Base-by-base conservation (phyloP, 2,888 invertebrate species). In the Pemphredon lugubris region DNA sequence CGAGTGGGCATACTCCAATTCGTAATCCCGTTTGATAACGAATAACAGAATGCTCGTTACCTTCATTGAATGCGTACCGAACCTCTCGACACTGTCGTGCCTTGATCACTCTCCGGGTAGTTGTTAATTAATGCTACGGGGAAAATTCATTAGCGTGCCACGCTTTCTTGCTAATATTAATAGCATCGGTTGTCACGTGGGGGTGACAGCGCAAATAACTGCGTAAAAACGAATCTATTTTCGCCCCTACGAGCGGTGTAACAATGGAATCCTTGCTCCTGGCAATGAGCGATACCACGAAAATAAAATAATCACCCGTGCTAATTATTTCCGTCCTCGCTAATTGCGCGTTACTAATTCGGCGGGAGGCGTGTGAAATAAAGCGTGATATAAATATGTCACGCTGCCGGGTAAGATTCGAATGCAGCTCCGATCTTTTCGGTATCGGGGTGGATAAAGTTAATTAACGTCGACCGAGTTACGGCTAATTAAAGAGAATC, bases 1-100 rank as follows among this genome's bases (percentile, higher is more conserved):
- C 44, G 61, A 54, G 23, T 58, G 66, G 57, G 66, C 48, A 59
- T 64, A 57, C 67, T 74, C 74, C 70, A 69, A 74, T 78, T 63
- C 42, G 67, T 68, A 68, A 76, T 73, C 68, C 72, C 71, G 68
- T 67, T 51, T 47, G 55, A 71, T 73, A 75, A 82, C 81, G 73
- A 79, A 78, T 30, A 65, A 45, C 34, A 18, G 59, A 60, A 65
- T 60, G 51, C 54, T 51, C 59, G 45, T 50, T 51, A 59, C 50
- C 50, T 48, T 34, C 32, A 18, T 9, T 21, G 23, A 45, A 45
- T 18, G 11, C 6, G n/a, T n/a, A n/a, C 39, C 13, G 13, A 14
- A 48, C 40, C 26, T 37, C 34, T 30, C 20, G 42, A 11, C 23
- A 40, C 5, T n/a, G 21, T 45, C 45, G 21, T 21, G 5, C 26